Evolutionary conservation across 2,888 invertebrate species (phyloP).

Genomic region (Volucella bombylans): DNA sequence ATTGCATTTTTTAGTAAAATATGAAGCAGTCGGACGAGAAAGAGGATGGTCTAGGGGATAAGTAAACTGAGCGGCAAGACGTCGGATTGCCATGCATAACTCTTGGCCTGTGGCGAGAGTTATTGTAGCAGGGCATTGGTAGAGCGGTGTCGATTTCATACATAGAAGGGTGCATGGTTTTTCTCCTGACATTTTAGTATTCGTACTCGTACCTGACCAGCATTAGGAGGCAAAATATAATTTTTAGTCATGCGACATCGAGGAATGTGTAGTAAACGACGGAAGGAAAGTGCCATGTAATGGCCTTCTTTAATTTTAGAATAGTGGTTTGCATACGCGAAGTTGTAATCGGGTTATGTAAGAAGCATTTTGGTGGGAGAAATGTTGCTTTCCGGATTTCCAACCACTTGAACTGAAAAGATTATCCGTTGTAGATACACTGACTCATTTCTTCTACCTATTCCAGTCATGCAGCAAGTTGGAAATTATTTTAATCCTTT

Average conservation of each 20-base stretch:
- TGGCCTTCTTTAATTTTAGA: slow-evolving; percentile 14
- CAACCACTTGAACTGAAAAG: too few species aligned
- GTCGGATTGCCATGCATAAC: slow-evolving; percentile 54
- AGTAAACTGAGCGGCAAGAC: slow-evolving; percentile 21
- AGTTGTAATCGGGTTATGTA: too few species aligned
- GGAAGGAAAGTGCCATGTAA: slow-evolving; percentile 13
- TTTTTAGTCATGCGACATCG: slow-evolving; percentile 61
- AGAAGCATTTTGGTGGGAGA: too few species aligned
- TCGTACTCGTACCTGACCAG: neutral
- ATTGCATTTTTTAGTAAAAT: slow-evolving; percentile 69
- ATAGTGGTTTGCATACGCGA: neutral
- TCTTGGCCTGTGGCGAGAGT: slow-evolving; percentile 57
- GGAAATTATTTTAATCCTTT: too few species aligned
- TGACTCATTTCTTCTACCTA: too few species aligned
- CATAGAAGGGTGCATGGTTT: slow-evolving; percentile 10
- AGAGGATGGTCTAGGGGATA: too few species aligned
- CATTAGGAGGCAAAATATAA: slow-evolving; percentile 34
- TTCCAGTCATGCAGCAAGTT: too few species aligned
- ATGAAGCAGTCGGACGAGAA: slow-evolving; percentile 4
- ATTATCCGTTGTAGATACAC: too few species aligned
- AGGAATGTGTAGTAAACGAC: slow-evolving; percentile 15
- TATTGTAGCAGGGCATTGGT: slow-evolving; percentile 38
- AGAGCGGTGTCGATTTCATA: slow-evolving; percentile 34
- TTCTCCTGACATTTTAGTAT: slow-evolving; percentile 4
- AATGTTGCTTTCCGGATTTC: too few species aligned